phyloP scores from a whole-genome alignment of 2,797 vertebrate genomes.

The Basileuterus tristriatus region DNA sequence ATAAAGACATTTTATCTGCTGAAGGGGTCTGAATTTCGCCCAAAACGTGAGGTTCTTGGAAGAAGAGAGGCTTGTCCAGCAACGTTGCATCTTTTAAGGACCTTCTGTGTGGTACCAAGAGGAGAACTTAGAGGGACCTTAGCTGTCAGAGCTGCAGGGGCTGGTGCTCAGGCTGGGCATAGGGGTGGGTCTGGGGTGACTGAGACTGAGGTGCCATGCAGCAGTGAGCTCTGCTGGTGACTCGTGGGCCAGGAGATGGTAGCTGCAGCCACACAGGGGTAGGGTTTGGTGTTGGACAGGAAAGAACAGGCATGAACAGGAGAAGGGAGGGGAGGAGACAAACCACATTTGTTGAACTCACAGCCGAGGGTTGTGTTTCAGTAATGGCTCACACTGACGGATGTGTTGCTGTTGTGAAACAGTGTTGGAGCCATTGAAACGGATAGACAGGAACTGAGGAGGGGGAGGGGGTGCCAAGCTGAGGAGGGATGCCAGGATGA shows the following conservation, averaged over 20 bases:
- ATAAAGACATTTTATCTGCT: not conserved
- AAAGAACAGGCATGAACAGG: not conserved
- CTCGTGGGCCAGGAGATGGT: not conserved
- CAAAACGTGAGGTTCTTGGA: not conserved
- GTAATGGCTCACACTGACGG: not conserved
- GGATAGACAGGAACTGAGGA: not conserved
- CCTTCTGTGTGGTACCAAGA: not conserved
- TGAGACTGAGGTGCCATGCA: rapidly evolving
- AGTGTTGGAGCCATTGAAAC: not conserved
- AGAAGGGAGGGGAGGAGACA: not conserved
- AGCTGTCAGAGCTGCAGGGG: rapidly evolving
- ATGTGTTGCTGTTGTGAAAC: not conserved
- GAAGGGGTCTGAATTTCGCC: not conserved
- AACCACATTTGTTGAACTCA: not conserved
- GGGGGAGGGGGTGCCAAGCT: not conserved
- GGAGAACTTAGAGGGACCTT: not conserved
- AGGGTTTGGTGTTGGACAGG: not conserved
- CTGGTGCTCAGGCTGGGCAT: not conserved
- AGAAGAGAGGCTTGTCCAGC: not conserved
- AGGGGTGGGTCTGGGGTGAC: not conserved
- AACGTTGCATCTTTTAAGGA: not conserved
- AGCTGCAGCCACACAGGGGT: not conserved
- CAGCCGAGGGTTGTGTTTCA: not conserved
- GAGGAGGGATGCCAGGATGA: not conserved
- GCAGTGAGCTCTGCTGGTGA: not conserved